A percentile compares a stretch with the other conserved stretches of the same genome.
These are phyloP conservation scores for Coturnix japonica DNA, from an alignment of 2,113 vertebrate species.

Conservation along the genomic window DNA sequence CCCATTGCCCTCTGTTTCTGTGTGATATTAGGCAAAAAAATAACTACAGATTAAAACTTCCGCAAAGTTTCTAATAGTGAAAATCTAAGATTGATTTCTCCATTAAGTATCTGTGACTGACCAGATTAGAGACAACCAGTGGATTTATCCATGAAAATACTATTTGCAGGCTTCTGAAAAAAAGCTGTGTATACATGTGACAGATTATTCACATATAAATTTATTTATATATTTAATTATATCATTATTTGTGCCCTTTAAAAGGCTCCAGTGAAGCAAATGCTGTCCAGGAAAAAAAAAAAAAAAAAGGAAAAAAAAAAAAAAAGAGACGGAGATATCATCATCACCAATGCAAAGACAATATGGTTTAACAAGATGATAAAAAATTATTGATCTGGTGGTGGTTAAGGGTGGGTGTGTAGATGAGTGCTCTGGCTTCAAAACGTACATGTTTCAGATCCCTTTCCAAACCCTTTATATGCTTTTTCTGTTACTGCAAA, in stretches of 20 bases:
- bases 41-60: background rate
- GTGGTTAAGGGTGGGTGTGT: rapidly evolving
- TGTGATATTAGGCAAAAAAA: background rate
- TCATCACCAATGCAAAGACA: background rate
- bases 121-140: background rate
- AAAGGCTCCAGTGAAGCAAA: background rate
- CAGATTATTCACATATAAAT: background rate
- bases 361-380: background rate
- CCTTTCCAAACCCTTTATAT: background rate
- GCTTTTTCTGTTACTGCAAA: background rate
- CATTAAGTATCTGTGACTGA: background rate
- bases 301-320: background rate
- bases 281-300: background rate
- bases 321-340: background rate
- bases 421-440: background rate
- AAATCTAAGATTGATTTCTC: background rate
- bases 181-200: background rate
- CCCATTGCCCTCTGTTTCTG: too few relatives aligned
- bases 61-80: rapidly evolving
- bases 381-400: background rate
- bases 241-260: background rate
- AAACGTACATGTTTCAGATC: background rate
- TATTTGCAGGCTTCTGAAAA: background rate
- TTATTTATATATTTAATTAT: too few relatives aligned
- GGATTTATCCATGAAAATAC: background rate